Conservation (phyloP, 2,888 invertebrate genomes). For the Drosophila atroscutellata region DNA sequence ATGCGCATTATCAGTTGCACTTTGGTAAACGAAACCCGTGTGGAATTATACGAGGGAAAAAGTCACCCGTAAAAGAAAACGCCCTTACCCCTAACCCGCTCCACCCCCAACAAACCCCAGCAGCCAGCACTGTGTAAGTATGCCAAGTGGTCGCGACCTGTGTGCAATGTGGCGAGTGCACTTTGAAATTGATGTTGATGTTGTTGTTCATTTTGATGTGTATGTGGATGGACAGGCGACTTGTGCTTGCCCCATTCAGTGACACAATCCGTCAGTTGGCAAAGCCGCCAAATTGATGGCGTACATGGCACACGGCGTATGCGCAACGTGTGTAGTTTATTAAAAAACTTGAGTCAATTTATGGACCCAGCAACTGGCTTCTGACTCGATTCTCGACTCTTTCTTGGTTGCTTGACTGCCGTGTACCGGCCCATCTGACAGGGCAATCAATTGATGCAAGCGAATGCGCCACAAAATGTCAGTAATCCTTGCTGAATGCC, state of each 20-base stretch:
- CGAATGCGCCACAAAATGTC: conserved; percentile 65
- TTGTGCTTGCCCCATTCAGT: conserved; percentile 1
- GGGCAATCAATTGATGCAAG: conserved; percentile 69
- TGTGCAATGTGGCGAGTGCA: conserved; percentile 62
- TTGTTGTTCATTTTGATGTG: not conserved
- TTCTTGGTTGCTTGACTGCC: not conserved
- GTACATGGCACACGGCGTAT: conserved; percentile 62
- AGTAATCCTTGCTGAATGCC: conserved; percentile 37
- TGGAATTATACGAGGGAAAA: conserved; percentile 52
- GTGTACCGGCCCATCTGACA: conserved; percentile 34
- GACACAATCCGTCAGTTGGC: conserved; percentile 12
- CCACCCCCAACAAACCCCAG: not conserved
- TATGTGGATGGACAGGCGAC: conserved; percentile 38
- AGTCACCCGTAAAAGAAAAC: conserved; percentile 9
- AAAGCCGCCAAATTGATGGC: conserved; percentile 53
- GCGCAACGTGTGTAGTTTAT: conserved; percentile 71
- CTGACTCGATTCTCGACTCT: not conserved
- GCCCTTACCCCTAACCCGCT: not conserved
- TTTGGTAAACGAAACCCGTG: conserved; percentile 47
- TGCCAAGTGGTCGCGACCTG: conserved; percentile 58
- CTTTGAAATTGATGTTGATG: conserved; percentile 63
- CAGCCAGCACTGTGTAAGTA: conserved; percentile 25
- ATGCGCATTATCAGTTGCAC: conserved; percentile 64
- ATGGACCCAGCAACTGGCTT: conserved; percentile 37
- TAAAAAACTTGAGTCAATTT: conserved; percentile 73